Evolutionary conservation across 2,113 vertebrate genomes (phyloP).

Genomic region (Notarius quadriscutis): DNA sequence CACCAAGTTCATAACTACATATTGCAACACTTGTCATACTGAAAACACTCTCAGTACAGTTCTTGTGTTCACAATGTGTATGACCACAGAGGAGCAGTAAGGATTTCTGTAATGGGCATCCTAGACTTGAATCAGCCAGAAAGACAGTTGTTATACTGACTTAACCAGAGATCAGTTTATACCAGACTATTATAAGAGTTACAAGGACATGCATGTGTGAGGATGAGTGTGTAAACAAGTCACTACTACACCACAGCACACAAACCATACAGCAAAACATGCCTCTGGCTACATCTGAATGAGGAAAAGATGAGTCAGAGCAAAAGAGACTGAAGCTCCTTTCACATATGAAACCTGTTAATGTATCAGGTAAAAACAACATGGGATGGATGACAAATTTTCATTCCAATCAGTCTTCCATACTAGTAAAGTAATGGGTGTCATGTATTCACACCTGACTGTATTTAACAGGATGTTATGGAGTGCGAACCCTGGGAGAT

Average conservation of each 20-base stretch:
- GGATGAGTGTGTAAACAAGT: slow-evolving; percentile 5
- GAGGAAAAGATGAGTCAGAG: slow-evolving; percentile 43
- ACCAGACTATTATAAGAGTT: slow-evolving; percentile 9
- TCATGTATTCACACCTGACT: too few relatives aligned
- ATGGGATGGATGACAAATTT: too few relatives aligned
- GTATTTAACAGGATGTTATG: too few relatives aligned
- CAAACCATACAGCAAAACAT: slow-evolving; percentile 23
- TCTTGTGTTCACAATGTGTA: neutral
- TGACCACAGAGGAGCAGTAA: neutral
- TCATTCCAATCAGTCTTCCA: too few relatives aligned
- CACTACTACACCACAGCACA: neutral
- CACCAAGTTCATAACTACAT: neutral
- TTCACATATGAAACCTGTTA: too few relatives aligned
- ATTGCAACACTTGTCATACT: neutral
- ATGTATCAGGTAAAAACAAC: too few relatives aligned
- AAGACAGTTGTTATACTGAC: slow-evolving; percentile 3
- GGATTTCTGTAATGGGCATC: neutral
- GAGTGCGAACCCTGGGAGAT: too few relatives aligned
- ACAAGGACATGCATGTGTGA: slow-evolving; percentile 7
- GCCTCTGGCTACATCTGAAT: slow-evolving; percentile 9
- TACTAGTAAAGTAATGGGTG: too few relatives aligned
- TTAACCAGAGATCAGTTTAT: slow-evolving; percentile 28
- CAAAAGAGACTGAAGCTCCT: neutral
- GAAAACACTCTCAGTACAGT: neutral
- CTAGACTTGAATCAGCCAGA: neutral